These are phyloP conservation scores for Chondrilla cf. caribensis DNA, from an alignment of 37 sponge, comb jelly and placozoan species.

Conservation along the genomic window DNA sequence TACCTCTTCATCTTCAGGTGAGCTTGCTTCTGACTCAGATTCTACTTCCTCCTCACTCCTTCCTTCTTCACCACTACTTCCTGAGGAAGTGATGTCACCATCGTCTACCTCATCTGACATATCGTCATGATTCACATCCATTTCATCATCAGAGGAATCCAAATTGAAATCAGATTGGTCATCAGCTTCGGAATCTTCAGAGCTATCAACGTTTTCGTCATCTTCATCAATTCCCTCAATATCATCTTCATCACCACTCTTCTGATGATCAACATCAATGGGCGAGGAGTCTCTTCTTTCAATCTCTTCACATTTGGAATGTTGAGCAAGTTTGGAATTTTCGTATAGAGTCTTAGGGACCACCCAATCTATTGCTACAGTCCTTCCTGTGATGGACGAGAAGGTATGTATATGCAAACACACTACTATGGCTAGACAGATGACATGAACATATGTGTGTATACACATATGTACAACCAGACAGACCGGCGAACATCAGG, in stretches of 20 bases:
- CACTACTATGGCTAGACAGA: background rate
- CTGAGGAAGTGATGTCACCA: background rate
- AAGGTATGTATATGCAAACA: background rate
- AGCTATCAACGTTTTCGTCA: background rate
- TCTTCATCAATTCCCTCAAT: background rate
- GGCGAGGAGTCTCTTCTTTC: no score
- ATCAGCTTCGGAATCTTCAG: background rate
- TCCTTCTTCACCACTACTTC: background rate
- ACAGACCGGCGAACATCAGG: no score
- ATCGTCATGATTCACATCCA: no score
- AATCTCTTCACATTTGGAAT: no score
- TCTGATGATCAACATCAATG: background rate
- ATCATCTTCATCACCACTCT: background rate
- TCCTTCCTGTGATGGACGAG: conserved; percentile 34
- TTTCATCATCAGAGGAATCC: no score
- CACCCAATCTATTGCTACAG: conserved; percentile 81
- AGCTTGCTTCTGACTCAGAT: background rate
- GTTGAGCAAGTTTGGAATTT: background rate
- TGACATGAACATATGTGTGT: background rate
- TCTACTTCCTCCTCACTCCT: conserved; percentile 4
- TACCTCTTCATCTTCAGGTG: background rate
- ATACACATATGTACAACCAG: background rate
- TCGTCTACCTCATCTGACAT: background rate
- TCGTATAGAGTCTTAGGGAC: conserved; percentile 58
- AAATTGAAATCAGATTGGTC: background rate